Percentiles rank a stretch among this genome's conserved stretches.
Evolutionary conservation across 2,113 vertebrate species (phyloP).

Genomic region (Oncorhynchus masou): DNA sequence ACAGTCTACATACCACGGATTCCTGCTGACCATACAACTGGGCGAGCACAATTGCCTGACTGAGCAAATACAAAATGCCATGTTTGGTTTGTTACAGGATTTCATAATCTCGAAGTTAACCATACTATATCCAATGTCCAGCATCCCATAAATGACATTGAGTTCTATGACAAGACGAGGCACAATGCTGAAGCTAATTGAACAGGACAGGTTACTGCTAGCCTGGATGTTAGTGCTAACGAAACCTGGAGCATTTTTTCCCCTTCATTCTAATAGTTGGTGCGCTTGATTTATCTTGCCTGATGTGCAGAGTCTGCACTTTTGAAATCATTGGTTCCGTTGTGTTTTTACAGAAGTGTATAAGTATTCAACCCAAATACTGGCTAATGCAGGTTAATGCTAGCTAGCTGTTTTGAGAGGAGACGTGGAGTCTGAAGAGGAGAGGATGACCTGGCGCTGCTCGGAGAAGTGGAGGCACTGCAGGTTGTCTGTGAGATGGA

Average conservation of each 20-base stretch:
- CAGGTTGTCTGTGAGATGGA: conserved; percentile 31
- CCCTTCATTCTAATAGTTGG: conserved; percentile 2
- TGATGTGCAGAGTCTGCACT: conserved; percentile 38
- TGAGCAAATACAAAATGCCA: conserved; percentile 32
- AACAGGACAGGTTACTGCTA: too few relatives aligned
- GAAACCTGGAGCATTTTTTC: conserved; percentile 45
- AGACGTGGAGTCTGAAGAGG: neutral
- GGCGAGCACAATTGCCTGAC: conserved; percentile 56
- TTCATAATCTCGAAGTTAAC: too few relatives aligned
- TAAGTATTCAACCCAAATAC: neutral
- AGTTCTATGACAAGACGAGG: too few relatives aligned
- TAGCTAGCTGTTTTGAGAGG: neutral
- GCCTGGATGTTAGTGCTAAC: neutral
- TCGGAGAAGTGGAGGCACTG: conserved; percentile 1
- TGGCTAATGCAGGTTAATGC: too few relatives aligned
- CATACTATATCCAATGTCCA: too few relatives aligned
- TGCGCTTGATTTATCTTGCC: too few relatives aligned
- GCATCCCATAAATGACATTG: too few relatives aligned
- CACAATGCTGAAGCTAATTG: too few relatives aligned
- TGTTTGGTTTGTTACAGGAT: neutral
- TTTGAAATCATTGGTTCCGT: neutral
- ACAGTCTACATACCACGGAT: conserved; percentile 64
- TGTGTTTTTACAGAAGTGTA: neutral
- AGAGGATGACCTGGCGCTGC: neutral
- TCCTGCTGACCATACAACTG: conserved; percentile 56